Evolutionary conservation across 2,113 vertebrate species (phyloP).

Genomic region (Urocitellus parryii): DNA sequence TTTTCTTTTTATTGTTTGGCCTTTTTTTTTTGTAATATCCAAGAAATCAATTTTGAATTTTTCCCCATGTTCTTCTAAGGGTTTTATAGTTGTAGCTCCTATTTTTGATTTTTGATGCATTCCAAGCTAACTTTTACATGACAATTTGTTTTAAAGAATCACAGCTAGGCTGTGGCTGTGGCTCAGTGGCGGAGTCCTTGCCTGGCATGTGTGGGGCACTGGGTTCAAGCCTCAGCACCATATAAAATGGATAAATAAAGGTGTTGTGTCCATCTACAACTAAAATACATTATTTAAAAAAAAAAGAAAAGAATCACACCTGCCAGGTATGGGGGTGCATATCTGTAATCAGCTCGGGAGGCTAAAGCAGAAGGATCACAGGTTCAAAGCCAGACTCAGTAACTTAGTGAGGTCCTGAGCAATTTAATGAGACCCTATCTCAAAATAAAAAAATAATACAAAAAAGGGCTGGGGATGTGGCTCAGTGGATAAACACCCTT

Average conservation of each 20-base stretch:
- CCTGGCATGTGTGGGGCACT: no score
- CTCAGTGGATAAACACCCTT: background rate
- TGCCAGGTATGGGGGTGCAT: background rate
- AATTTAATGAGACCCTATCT: background rate
- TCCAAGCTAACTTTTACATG: no score
- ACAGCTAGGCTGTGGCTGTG: background rate
- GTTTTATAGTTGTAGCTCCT: background rate
- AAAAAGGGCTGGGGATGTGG: background rate
- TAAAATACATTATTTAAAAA: no score
- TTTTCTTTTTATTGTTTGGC: no score
- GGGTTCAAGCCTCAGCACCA: no score
- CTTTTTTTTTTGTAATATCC: no score
- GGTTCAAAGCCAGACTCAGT: background rate
- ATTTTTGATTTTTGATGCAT: background rate
- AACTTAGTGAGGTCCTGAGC: background rate
- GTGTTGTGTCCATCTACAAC: no score
- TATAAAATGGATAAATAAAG: no score
- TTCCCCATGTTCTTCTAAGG: background rate
- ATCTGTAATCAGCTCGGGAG: background rate
- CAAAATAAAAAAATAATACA: background rate
- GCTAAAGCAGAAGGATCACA: background rate
- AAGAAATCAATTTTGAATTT: background rate
- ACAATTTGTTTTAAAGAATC: no score
- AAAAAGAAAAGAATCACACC: no score
- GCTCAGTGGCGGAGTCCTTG: no score